Evolutionary conservation across 2,113 vertebrate species (phyloP).

Genomic region (Ochotona princeps): DNA sequence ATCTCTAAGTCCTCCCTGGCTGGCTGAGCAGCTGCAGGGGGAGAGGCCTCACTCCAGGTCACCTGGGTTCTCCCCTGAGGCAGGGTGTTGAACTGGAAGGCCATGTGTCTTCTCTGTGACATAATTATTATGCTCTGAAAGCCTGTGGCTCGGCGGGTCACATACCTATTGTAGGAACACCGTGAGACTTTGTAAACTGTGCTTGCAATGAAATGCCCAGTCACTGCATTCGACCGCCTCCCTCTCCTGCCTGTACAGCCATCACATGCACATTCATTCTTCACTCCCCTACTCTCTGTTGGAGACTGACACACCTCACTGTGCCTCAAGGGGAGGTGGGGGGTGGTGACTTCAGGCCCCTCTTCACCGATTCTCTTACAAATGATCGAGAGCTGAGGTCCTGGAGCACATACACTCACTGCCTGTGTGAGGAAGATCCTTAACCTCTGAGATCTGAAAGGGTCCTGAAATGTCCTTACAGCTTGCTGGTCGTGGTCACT

Average conservation of each 20-base stretch:
- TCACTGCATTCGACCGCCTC: constrained; percentile 43
- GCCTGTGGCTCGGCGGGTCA: neutral
- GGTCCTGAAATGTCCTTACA: neutral
- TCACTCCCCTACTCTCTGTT: neutral
- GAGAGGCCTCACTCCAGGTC: fast-evolving
- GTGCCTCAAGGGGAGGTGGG: constrained; percentile 11
- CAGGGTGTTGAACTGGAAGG: neutral
- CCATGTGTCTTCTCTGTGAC: neutral
- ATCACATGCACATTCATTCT: constrained; percentile 55
- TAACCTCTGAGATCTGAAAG: neutral
- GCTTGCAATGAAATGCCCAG: constrained; percentile 26
- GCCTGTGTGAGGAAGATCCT: neutral
- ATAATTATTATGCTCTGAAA: neutral
- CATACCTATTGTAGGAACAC: constrained; percentile 13
- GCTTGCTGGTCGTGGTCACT: neutral
- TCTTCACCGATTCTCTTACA: neutral
- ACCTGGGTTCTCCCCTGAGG: neutral
- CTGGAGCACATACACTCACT: neutral
- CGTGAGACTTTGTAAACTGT: constrained; percentile 58
- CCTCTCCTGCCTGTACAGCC: constrained; percentile 24
- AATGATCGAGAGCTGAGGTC: neutral
- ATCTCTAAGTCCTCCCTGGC: neutral
- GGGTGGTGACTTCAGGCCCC: neutral
- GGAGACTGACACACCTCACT: neutral
- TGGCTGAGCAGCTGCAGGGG: neutral